A percentile compares a stretch with the other conserved stretches of the same genome.
Evolutionary conservation across 2,888 invertebrate species (phyloP).

Genomic region (Adelphocoris suturalis): DNA sequence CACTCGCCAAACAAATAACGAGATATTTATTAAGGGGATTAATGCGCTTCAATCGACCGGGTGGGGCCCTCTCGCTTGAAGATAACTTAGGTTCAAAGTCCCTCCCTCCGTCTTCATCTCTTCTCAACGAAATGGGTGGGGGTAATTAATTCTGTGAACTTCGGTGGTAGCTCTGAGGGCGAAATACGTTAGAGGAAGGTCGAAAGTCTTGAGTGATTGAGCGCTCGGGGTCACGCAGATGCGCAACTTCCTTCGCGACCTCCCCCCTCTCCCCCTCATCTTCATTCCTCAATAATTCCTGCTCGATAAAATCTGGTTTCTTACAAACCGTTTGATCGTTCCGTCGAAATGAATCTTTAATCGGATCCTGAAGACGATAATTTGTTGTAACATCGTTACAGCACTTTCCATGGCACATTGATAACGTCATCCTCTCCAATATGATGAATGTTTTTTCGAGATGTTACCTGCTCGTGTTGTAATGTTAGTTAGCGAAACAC

Average conservation of each 20-base stretch:
- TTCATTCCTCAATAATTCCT: neutral
- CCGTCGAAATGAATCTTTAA: neutral
- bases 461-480: no score
- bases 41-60: constrained; percentile 50
- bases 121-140: neutral
- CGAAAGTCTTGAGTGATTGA: constrained; percentile 61
- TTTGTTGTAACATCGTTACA: neutral
- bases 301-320: neutral
- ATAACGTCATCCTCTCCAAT: neutral
- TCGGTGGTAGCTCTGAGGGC: constrained; percentile 5
- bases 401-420: neutral
- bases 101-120: constrained; percentile 27
- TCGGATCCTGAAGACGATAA: neutral
- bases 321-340: neutral
- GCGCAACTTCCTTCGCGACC: constrained; percentile 41
- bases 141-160: constrained; percentile 57
- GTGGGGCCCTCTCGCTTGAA: neutral
- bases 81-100: constrained; percentile 51
- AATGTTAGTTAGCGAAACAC: no score
- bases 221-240: constrained; percentile 58
- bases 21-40: constrained; percentile 48
- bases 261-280: neutral
- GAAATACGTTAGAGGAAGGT: constrained; percentile 16
- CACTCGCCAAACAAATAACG: constrained; percentile 46
- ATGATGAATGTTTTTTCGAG: no score